Conservation (phyloP, 1,140 invertebrate species). For the Bombus waltoni region DNA sequence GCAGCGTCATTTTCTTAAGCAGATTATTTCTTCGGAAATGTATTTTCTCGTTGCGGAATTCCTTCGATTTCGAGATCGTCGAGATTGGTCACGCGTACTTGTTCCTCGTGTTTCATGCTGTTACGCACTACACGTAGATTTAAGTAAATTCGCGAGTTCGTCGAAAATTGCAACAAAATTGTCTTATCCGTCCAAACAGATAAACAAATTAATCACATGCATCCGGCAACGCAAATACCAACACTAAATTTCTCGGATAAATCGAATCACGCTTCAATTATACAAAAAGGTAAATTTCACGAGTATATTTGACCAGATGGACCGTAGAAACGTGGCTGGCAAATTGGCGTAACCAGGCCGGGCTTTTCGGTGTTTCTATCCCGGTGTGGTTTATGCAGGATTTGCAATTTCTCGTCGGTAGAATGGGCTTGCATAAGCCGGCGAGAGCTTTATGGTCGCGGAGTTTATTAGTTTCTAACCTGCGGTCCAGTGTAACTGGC, state of each 20-base stretch:
- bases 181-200: background rate
- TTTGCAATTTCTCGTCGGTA: conserved; percentile 15
- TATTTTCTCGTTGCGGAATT: too few relatives aligned
- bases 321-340: background rate
- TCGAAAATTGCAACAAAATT: background rate
- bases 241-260: background rate
- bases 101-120: too few relatives aligned
- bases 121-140: background rate
- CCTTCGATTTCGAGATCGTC: too few relatives aligned
- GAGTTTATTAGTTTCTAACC: conserved; percentile 42
- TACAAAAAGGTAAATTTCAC: background rate
- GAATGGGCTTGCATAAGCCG: conserved; percentile 7
- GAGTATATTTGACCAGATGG: background rate
- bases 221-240: background rate
- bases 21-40: too few relatives aligned
- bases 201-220: background rate
- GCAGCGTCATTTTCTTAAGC: too few relatives aligned
- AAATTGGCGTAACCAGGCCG: conserved; percentile 5
- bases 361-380: background rate
- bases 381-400: conserved; percentile 29
- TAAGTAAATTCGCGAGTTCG: background rate
- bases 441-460: conserved; percentile 24
- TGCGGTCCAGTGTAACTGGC: conserved; percentile 15
- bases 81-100: too few relatives aligned
- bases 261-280: background rate